Base-by-base conservation (phyloP, 2,888 invertebrate species). In the Nymphalis urticae region DNA sequence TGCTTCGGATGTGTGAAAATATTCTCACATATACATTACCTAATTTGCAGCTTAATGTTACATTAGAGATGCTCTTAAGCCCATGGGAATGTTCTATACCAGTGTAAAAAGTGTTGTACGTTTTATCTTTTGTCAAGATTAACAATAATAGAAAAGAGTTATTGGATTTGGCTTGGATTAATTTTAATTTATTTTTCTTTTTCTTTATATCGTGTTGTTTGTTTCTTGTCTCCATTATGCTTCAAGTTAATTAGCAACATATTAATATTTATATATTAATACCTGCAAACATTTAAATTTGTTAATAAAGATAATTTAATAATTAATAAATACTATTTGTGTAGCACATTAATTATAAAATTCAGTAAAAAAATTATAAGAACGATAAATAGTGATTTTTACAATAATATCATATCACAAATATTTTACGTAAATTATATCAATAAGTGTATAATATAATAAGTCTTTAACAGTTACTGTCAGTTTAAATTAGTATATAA, bases 21-120 rank as follows among this genome's bases (percentile, higher is more conserved):
- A 85, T 90, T 90, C 90, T 83, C 90, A 91, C 91, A 89, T 86
- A 88, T 77, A 87, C 82, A 88, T 85, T 83, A 83, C 86, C 87
- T 90, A 85, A 89, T 90, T 90, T 90, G 85, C 86, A 87, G 84
- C 75, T 87, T 85, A 89, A 89, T 87, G 87, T 83, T 80, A 77
- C 80, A 86, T 87, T 86, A 88, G 80, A 81, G 77, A 72, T 79
- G 77, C 69, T 78, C 79, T 77, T 75, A 76, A 75, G 75, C 84
- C 77, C 86, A 87, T 89, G 90, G 83, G 89, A 91, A 86, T 81
- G 76, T 75, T 76, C 72, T 75, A 71, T 73, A 71, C 63, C 64
- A 68, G 72, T 78, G 70, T 78, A 79, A 84, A 62, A 21, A 42
- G 42, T 16, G 17, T 24, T 13, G 19, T 60, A 1, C 17, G 17